Evolutionary conservation across 2,888 invertebrate species (phyloP).

Genomic region (Branchellion lobata): DNA sequence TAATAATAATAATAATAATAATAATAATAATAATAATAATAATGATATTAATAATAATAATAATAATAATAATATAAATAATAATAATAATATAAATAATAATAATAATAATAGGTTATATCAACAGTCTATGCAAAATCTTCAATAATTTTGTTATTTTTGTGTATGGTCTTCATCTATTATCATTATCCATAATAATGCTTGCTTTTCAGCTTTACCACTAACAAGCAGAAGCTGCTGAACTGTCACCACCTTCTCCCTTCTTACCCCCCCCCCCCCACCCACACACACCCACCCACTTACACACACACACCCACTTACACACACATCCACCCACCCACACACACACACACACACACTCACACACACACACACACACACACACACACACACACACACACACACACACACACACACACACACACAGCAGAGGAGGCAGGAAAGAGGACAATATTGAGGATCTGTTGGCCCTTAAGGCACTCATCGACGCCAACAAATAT

Average conservation of each 20-base stretch:
- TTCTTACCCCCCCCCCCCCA: too few relatives aligned
- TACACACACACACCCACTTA: too few relatives aligned
- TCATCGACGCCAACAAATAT: slow-evolving; percentile 3
- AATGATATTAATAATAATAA: background rate
- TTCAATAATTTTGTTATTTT: background rate
- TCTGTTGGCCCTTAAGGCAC: background rate
- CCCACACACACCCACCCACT: too few relatives aligned
- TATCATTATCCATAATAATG: too few relatives aligned
- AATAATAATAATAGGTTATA: slow-evolving; percentile 28
- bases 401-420: background rate
- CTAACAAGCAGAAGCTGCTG: too few relatives aligned
- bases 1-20: background rate
- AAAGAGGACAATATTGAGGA: background rate
- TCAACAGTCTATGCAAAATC: background rate
- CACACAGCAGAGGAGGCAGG: background rate
- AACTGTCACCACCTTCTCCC: too few relatives aligned
- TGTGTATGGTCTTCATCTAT: too few relatives aligned
- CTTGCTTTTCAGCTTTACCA: too few relatives aligned
- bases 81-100: slow-evolving; percentile 31
- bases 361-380: slow-evolving; percentile 13
- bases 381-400: slow-evolving; percentile 15
- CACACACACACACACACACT: slow-evolving; percentile 19
- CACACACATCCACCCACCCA: too few relatives aligned
- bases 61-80: background rate
- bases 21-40: slow-evolving; percentile 32